Evolutionary conservation across 1,140 invertebrate genomes (phyloP).

Genomic region (Cheumatopsyche charites): DNA sequence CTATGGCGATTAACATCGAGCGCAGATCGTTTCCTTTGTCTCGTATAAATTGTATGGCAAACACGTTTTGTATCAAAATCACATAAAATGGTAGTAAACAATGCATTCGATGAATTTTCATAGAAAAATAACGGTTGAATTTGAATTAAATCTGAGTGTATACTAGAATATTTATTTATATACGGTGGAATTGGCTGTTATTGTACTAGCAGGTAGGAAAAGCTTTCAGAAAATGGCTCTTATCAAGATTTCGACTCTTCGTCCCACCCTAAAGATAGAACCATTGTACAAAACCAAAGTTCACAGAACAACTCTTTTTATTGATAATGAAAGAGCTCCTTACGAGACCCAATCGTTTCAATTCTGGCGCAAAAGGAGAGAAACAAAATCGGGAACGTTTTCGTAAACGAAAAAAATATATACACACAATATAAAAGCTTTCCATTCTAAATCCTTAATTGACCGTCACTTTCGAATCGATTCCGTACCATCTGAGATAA

Average conservation of each 20-base stretch:
- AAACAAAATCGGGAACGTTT: slow-evolving; percentile 8
- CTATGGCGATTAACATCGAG: slow-evolving; percentile 42
- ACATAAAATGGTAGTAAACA: not conserved
- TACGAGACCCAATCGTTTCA: slow-evolving; percentile 9
- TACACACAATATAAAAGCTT: not conserved
- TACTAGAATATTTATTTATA: not conserved
- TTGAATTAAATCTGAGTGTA: too few species aligned
- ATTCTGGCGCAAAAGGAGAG: not conserved
- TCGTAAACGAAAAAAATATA: not conserved
- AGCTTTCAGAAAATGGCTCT: slow-evolving; percentile 26
- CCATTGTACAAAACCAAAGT: slow-evolving; percentile 19
- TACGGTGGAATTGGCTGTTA: not conserved
- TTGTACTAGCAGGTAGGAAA: not conserved
- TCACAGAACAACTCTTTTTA: slow-evolving; percentile 27
- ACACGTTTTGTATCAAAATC: slow-evolving; percentile 7
- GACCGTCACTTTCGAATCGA: slow-evolving; percentile 2
- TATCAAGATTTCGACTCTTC: slow-evolving; percentile 28
- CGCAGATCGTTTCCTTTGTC: slow-evolving; percentile 28
- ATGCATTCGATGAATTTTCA: too few species aligned
- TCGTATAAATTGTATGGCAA: slow-evolving; percentile 20
- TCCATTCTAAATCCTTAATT: slow-evolving; percentile 3
- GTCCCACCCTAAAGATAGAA: slow-evolving; percentile 20
- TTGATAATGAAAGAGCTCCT: slow-evolving; percentile 21
- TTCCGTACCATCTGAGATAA: not conserved
- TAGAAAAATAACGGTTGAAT: too few species aligned